Evolutionary conservation across 1,140 invertebrate species (phyloP), one percentile per base, ranked within the genome.

Genomic region (Drosophila takahashii): DNA sequence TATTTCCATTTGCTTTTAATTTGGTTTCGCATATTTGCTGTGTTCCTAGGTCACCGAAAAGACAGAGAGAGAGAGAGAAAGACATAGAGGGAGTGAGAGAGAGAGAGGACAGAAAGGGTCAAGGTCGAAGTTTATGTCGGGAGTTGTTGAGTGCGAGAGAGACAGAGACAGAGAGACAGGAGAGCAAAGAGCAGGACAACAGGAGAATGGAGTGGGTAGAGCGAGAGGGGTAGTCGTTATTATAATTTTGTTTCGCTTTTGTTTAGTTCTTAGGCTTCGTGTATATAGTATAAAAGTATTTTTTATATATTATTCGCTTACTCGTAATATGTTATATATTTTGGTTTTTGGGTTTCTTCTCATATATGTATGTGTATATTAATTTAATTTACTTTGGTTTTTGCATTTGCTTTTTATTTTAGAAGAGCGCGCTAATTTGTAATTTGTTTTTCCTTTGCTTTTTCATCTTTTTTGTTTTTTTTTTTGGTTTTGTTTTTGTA

Each of bases 231-330:
- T 15, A 45, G 59, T 65, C 32, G 13, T 39, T 47, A 57, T 44
- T 44, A 56, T 75, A 66, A 65, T 59, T 42, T 59, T 69, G 13
- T 56, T 72, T 69, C 37, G 22, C 64, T 44, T 80, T 37, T 65
- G 54, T 78, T 52, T 51, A 77, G 47, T 73, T 67, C 15, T 66
- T 66, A 53, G 42, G 54, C 32, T 48, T 60, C 36, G 75, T 83
- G 75, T 83, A 83, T 79, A 83, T 60, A 83, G 79, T 83, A 81
- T 83, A 83, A 78, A 81, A 78, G 79, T 73, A 81, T 66, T 79
- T 59, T 58, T 61, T 44, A 60, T 66, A 65, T 74, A 58, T 75
- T 74, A 77, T 54, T 52, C 29, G 75, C 53, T 83, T 60, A 76
- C 60, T 56, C 16, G 37, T 74, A 76, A 66, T 54, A 80, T 71